These are phyloP conservation scores for Carabus problematicus DNA, from an alignment of 2,888 invertebrate genomes.

Conservation along the genomic window DNA sequence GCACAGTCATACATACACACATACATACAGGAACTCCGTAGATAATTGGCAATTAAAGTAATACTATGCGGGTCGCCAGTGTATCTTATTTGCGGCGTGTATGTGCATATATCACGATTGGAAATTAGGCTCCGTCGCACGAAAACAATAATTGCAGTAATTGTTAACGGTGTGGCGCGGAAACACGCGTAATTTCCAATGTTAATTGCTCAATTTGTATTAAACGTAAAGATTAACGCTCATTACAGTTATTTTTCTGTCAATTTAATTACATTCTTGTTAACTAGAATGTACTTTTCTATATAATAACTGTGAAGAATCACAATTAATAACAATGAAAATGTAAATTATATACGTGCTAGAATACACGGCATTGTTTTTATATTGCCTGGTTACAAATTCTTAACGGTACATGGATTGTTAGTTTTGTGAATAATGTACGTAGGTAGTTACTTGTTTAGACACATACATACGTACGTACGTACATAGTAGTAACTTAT, in stretches of 20 bases:
- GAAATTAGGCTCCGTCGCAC: conserved; percentile 7
- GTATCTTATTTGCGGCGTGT: conserved; percentile 8
- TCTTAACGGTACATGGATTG: conserved; percentile 27
- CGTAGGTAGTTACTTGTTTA: background rate
- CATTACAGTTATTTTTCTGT: conserved; percentile 26
- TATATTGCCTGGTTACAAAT: conserved; percentile 4
- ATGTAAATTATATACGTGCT: conserved; percentile 28
- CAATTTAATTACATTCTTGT: conserved; percentile 27
- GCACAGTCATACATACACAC: background rate
- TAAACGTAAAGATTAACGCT: conserved; percentile 25
- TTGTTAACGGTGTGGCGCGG: conserved; percentile 1
- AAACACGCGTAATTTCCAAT: background rate
- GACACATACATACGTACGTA: background rate
- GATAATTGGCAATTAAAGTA: conserved; percentile 21
- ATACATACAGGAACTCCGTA: conserved; percentile 6
- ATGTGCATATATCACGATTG: conserved; percentile 12
- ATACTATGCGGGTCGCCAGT: conserved; percentile 10
- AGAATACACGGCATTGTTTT: conserved; percentile 26
- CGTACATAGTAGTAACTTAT: background rate
- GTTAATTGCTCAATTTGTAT: conserved; percentile 17
- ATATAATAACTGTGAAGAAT: conserved; percentile 4
- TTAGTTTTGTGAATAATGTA: too few relatives aligned
- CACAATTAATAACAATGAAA: conserved; percentile 30
- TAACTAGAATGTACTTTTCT: background rate
- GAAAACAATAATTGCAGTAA: conserved; percentile 16